Base-by-base conservation (phyloP, 1,140 invertebrate genomes). In the Sweltsa coloradensis region DNA sequence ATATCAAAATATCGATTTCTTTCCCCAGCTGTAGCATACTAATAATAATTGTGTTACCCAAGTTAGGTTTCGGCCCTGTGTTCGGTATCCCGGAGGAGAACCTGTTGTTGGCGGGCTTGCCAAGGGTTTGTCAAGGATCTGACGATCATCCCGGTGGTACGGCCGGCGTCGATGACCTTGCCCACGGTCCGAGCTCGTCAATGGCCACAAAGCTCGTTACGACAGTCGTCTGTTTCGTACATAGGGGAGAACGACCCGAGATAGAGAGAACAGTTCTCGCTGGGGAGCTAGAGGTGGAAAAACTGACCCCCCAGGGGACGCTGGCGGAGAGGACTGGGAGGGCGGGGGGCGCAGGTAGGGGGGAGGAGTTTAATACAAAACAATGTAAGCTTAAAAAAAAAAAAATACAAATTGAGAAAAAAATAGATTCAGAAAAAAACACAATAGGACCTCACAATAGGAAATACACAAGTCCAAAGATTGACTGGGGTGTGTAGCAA, bases 1-100 rank as follows among this genome's bases (percentile, higher is more conserved):
- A n/a, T n/a, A n/a, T n/a, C n/a, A n/a, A n/a, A n/a, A n/a, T n/a
- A n/a, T n/a, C n/a, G n/a, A n/a, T n/a, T n/a, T n/a, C n/a, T n/a
- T n/a, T n/a, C n/a, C n/a, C n/a, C n/a, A n/a, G n/a, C n/a, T n/a
- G n/a, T n/a, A n/a, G n/a, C n/a, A n/a, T n/a, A n/a, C n/a, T n/a
- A n/a, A n/a, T n/a, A n/a, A n/a, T n/a, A n/a, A n/a, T n/a, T n/a
- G n/a, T n/a, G n/a, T n/a, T n/a, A n/a, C n/a, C n/a, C n/a, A n/a
- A n/a, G n/a, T 11, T 49, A 80, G 93, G 95, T 36, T 99, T 99
- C 76, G 97, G 97, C 36, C 69, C n/a, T n/a, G n/a, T 99, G 1
- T 99, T 96, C 70, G 97, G 97, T 3, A 98, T 99, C 50, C 97
- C 97, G 27, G 96, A n/a, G n/a, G n/a, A 99, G 70, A 98, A 98